Base-by-base conservation (phyloP, 1,140 invertebrate genomes). In the Achatina immaculata region DNA sequence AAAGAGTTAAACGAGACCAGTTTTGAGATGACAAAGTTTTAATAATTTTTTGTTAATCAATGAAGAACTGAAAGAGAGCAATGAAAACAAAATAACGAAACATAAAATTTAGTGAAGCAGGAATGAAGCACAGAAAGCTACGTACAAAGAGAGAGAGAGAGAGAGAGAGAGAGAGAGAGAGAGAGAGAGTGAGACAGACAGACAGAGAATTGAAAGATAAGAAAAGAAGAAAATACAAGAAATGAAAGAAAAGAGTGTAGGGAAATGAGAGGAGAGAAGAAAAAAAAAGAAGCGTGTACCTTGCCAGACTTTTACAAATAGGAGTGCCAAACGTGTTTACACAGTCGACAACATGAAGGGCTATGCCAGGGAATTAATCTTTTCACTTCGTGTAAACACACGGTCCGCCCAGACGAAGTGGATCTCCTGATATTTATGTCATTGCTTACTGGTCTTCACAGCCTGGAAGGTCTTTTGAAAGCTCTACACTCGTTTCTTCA, bases 241-340 rank as follows among this genome's bases (percentile, higher is more conserved):
- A 38, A 48, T 48, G 19, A 51, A 74, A 51, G 42, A 34, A 74
- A 74, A 48, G 7, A 2, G 34, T 28, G 36, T 34, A 71, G 16
- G 7, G 7, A 36, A n/a, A 19, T 16, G 28, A 34, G 31, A 51
- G 11, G 28, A 19, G 0, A 21, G 34, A 21, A 9, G 48, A 21
- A 34, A 43, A 51, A 74, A 48, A 28, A 43, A 31, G 9, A 62
- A 31, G 58, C 28, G 4, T 62, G 51, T 31, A 31, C 16, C 28
- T 62, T 62, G 58, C 58, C 58, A 62, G 58, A 43, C 28, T 42
- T 74, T 34, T 48, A 74, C 72, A 74, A 74, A 74, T 48, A 74
- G 43, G 38, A 28, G 31, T 48, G 38, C 31, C 43, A 74, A 42
- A 74, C 43, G 34, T 74, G 72, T 43, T 48, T 43, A 48, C 28